Base-by-base conservation (phyloP, 1,140 invertebrate species). In the Drosophila saltans region DNA sequence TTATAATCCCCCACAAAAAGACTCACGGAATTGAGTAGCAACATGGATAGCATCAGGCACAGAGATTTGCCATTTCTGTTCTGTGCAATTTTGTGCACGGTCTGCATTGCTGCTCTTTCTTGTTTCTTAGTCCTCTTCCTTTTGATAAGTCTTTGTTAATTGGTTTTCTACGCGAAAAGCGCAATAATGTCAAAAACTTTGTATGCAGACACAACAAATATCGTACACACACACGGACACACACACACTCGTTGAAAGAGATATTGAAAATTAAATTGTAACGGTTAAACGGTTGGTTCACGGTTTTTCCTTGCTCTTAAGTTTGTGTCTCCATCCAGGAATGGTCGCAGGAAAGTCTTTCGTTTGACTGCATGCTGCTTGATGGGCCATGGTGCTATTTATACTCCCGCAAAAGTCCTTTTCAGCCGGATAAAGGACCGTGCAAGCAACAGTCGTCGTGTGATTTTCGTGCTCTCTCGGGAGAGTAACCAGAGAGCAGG, bases 1-100 rank as follows among this genome's bases (percentile, higher is more conserved):
- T 71, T 66, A 76, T 86, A 88, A 86, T 88, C 80, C 83, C 59
- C 59, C 8, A n/a, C n/a, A 28, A 26, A 26, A n/a, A n/a, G 55
- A 89, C 84, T 88, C 89, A 88, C 84, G 64, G 84, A 84, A 78
- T 88, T 88, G 28, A 88, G 78, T 61, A 88, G 77, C 84, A 52
- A 52, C 21, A 89, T 89, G 26, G 84, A 80, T 56, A 88, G 74
- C 71, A 88, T 63, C 66, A 88, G 66, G 57, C 89, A 24, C 40
- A 88, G 66, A 78, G 80, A 88, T 65, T 74, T 84, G 71, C 80
- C 89, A 52, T 67, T 67, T 26, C 24, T 52, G 8, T 6, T 52
- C n/a, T 69, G 80, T 75, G 84, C 84, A 80, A 78, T 80, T 64
- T 69, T 80, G 80, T 89, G 84, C 84, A 84, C 71, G 69, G 74